Base-by-base conservation (phyloP, 2,113 vertebrate species). In the Centropus unirufus region DNA sequence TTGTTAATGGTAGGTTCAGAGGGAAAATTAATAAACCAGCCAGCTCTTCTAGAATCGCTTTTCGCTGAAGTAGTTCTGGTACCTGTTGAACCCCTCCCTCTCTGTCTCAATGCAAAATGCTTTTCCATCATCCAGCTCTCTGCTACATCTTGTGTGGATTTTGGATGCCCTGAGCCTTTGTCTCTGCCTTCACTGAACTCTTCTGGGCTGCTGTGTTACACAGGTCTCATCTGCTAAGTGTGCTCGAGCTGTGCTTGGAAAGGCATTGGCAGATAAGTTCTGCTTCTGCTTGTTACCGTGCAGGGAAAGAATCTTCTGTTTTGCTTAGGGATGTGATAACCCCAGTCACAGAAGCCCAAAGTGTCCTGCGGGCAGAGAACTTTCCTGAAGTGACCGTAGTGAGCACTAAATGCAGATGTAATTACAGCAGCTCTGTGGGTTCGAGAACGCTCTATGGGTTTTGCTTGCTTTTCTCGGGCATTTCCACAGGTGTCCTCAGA, bases 401-500 rank as follows among this genome's bases (percentile, higher is more conserved):
- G 24, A 87, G 76, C 61, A 14, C n/a, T 90, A 72, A 66, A 63
- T 57, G 57, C 44, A 39, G 5, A 39, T 47, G 30, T 42, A 83
- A 58, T 87, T 66, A 14, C 67, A 40, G 36, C 67, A 89, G 80
- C 58, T 36, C 36, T 36, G 36, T 36, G 36, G 36, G 58, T 52
- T 76, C 72, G 20, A 14, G 55, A 94, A 73, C 32, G 17, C 76
- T 89, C 82, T 4, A 42, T 83, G 83, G 74, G 66, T 86, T 89
- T 89, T 2, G 1, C 61, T 92, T 64, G 49, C 63, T 87, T 68
- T 95, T 82, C 82, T n/a, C 14, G 67, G 82, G 54, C 66, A 46
- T 89, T 91, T 95, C 83, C 89, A 91, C 89, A 83, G 77, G 66
- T 89, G n/a, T 89, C 83, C 66, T 92, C 70, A 72, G 91, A 91